Percentiles rank a stretch among this genome's conserved stretches.
These are phyloP conservation scores for Leptogaster cylindrica DNA, from an alignment of 2,888 invertebrate genomes.

Conservation along the genomic window DNA sequence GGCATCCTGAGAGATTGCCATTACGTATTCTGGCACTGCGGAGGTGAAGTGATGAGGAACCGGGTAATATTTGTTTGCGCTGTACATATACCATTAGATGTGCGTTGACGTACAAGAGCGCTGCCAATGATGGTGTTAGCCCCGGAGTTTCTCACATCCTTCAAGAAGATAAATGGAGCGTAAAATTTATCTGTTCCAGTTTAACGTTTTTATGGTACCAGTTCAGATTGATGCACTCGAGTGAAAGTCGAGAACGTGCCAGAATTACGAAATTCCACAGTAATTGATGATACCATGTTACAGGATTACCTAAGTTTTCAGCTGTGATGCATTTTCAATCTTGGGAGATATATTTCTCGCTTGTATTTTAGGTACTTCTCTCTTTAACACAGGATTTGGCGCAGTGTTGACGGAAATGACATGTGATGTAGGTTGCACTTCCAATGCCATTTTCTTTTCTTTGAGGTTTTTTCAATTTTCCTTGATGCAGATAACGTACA, in stretches of 20 bases:
- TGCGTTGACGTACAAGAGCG: conserved; percentile 22
- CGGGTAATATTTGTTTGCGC: conserved; percentile 32
- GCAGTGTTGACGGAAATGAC: not conserved
- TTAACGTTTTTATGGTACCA: conserved; percentile 40
- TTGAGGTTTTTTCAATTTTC: too few species aligned
- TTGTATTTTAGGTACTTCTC: conserved; percentile 10
- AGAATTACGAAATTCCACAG: conserved; percentile 36
- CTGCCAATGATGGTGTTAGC: conserved; percentile 32
- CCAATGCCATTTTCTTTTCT: too few species aligned
- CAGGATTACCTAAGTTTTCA: conserved; percentile 32
- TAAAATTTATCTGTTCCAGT: conserved; percentile 43
- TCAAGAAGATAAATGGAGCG: conserved; percentile 42
- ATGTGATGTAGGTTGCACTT: too few species aligned
- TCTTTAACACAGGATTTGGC: not conserved
- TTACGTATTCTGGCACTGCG: conserved; percentile 4
- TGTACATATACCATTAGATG: not conserved
- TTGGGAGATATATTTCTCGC: conserved; percentile 6
- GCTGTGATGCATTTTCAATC: conserved; percentile 31
- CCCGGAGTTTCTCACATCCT: conserved; percentile 38
- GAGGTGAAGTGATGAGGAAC: conserved; percentile 28
- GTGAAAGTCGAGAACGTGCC: conserved; percentile 39
- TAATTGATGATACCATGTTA: conserved; percentile 38
- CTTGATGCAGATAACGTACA: too few species aligned
- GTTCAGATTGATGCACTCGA: conserved; percentile 41
- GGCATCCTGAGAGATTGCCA: not conserved